Conservation (phyloP, 2,113 vertebrate species). For the Grus americana region DNA sequence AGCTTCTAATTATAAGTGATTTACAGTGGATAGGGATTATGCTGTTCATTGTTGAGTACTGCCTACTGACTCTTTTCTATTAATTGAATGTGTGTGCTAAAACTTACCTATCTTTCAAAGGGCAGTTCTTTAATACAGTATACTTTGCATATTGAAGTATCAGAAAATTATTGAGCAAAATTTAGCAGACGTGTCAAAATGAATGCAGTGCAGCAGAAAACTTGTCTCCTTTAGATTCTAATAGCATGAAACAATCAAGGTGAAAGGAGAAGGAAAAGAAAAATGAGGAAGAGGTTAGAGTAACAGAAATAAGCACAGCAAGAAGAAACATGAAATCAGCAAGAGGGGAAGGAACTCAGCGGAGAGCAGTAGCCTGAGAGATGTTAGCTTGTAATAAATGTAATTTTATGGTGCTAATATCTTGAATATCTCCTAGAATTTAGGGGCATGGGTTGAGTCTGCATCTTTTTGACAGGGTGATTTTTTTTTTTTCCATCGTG, state of each 20-base stretch:
- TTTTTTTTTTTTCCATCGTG: neutral
- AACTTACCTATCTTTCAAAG: conserved; percentile 8
- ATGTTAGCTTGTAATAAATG: conserved; percentile 8
- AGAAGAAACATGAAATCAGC: conserved; percentile 4
- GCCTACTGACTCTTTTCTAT: conserved; percentile 13
- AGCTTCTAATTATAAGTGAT: conserved; percentile 53
- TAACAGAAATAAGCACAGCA: neutral
- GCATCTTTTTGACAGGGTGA: conserved; percentile 30
- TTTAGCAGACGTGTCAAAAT: neutral
- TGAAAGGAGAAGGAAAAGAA: neutral
- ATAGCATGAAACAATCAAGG: neutral
- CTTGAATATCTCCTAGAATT: conserved; percentile 30
- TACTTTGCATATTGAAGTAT: neutral
- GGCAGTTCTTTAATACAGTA: neutral
- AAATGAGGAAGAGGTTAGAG: neutral
- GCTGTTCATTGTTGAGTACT: conserved; percentile 20
- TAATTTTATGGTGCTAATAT: conserved; percentile 46
- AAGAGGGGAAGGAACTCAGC: neutral
- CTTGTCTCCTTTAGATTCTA: neutral
- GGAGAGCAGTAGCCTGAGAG: neutral
- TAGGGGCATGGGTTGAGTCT: neutral
- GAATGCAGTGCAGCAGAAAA: neutral
- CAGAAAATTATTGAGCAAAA: neutral
- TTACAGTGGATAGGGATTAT: conserved; percentile 21
- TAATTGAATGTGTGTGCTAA: conserved; percentile 32